phyloP scores from a whole-genome alignment of 1,140 invertebrate species.

The Brachionus asplanchnoidis region DNA sequence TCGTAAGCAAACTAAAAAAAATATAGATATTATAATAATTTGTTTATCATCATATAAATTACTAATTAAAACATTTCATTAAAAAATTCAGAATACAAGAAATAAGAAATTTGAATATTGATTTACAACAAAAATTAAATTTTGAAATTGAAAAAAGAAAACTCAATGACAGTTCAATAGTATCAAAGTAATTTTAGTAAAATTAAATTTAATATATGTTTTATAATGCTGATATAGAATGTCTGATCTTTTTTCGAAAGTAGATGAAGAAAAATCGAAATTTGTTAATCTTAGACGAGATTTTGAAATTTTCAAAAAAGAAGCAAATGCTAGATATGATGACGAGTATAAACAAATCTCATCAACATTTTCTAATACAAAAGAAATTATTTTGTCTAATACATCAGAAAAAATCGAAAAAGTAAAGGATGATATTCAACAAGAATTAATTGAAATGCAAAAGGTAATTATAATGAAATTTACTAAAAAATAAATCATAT shows the following conservation, averaged over 20 bases:
- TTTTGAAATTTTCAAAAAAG: constrained; percentile 6
- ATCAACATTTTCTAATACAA: not conserved
- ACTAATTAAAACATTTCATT: not conserved
- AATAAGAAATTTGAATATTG: not conserved
- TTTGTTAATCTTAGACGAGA: not conserved
- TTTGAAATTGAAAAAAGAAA: not conserved
- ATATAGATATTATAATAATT: too few species aligned
- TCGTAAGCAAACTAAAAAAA: too few species aligned
- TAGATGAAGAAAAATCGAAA: constrained; percentile 21
- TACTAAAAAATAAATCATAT: too few species aligned
- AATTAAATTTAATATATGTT: not conserved
- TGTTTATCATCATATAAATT: not conserved
- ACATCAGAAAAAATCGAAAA: constrained; percentile 1
- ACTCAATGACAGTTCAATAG: not conserved
- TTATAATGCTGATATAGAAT: not conserved
- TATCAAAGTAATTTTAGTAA: not conserved
- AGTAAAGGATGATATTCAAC: not conserved
- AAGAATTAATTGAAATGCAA: not conserved
- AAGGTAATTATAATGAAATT: not conserved
- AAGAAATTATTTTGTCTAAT: not conserved
- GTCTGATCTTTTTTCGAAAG: not conserved
- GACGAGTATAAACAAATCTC: not conserved
- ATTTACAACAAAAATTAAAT: not conserved
- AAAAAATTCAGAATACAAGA: not conserved
- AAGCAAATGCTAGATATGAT: not conserved